These are phyloP conservation scores for Dysmachus trigonus DNA, from an alignment of 2,888 invertebrate genomes.

Conservation along the genomic window DNA sequence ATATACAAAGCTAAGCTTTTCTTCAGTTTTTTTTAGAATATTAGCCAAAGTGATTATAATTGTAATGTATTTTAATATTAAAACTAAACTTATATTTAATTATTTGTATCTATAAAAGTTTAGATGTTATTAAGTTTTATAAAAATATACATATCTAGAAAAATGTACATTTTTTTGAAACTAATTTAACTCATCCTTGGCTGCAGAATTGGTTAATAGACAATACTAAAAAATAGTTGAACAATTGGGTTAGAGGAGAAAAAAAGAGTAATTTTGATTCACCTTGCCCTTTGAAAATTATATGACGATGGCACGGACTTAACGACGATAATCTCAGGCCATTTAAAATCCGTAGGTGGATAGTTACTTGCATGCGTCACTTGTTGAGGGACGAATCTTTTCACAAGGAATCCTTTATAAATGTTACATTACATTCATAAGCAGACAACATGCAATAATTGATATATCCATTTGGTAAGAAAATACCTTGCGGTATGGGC, in stretches of 20 bases:
- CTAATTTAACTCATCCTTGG: not conserved
- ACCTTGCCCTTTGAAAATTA: conserved; percentile 27
- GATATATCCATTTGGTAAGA: not conserved
- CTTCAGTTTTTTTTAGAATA: no score
- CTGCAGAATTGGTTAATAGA: not conserved
- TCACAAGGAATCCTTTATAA: not conserved
- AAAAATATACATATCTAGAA: not conserved
- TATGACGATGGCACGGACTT: not conserved
- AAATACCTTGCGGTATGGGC: not conserved
- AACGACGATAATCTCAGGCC: not conserved
- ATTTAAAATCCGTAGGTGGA: conserved; percentile 4
- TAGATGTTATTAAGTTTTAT: no score
- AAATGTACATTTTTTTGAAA: not conserved
- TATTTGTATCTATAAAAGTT: no score
- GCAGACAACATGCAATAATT: not conserved
- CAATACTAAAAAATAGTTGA: not conserved
- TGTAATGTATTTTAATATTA: no score
- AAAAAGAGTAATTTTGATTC: conserved; percentile 24
- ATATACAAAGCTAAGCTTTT: no score
- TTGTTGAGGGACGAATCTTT: conserved; percentile 2
- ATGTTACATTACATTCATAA: not conserved
- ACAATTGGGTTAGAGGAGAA: not conserved
- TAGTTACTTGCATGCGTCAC: conserved; percentile 3
- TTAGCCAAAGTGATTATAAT: no score
- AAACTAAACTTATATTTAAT: no score